Percentiles rank a stretch among this genome's conserved stretches.
phyloP scores from a whole-genome alignment of 2,888 invertebrate species.

The Tipula confusa region DNA sequence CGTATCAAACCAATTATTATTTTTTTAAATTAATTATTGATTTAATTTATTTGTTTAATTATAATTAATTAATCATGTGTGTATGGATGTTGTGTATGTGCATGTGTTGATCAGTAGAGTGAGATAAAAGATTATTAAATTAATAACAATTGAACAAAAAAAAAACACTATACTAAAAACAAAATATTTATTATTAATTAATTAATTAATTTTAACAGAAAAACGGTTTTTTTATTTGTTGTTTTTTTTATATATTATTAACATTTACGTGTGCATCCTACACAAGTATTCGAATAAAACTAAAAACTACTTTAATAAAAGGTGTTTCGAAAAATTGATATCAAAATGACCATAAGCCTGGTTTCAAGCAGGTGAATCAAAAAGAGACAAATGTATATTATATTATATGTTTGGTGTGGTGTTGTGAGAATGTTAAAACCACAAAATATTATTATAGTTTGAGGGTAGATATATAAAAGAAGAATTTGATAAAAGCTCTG shows the following conservation, averaged over 20 bases:
- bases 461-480: not conserved
- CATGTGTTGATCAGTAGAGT: not conserved
- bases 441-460: not conserved
- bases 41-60: no score
- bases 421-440: not conserved
- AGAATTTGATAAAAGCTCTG: not conserved
- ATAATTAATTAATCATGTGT: not conserved
- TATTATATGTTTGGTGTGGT: no score
- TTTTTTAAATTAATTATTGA: not conserved
- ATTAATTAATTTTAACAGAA: not conserved
- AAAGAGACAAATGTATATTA: not conserved
- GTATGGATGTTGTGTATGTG: not conserved
- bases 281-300: conserved; percentile 30
- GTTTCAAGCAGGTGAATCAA: conserved; percentile 21
- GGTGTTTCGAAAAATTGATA: conserved; percentile 21
- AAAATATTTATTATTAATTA: not conserved
- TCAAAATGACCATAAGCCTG: conserved; percentile 26
- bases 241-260: not conserved
- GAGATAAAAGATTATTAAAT: not conserved
- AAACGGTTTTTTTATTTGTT: not conserved
- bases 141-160: not conserved
- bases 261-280: conserved; percentile 27
- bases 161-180: not conserved
- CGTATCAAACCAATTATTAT: not conserved
- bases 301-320: conserved; percentile 30